Percentiles rank a stretch among this genome's conserved stretches.
These are phyloP conservation scores for Pangasius djambal DNA, from an alignment of 2,797 vertebrate species.

Conservation along the genomic window DNA sequence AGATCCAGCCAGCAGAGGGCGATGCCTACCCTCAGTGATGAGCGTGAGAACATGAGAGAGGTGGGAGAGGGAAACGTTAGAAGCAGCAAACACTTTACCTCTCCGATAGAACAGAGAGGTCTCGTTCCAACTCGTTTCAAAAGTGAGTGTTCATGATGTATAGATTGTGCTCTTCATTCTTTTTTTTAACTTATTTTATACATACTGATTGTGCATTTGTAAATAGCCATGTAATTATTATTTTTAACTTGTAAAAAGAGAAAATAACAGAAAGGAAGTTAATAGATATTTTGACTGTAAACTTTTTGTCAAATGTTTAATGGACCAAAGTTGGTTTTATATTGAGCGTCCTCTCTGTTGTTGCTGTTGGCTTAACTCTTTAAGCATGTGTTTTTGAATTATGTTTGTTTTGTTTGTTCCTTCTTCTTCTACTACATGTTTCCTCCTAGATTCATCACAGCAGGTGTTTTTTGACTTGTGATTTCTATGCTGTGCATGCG, in stretches of 20 bases:
- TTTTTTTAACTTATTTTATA: conserved; percentile 99
- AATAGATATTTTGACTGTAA: conserved; percentile 97
- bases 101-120: conserved; percentile 59
- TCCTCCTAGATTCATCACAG: conserved; percentile 73
- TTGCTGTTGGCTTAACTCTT: conserved; percentile 81
- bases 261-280: conserved; percentile 79
- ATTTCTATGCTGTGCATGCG: conserved; percentile 90
- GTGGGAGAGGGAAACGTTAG: not conserved
- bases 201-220: conserved; percentile 97
- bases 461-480: conserved; percentile 81
- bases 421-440: conserved; percentile 70
- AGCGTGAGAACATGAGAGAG: too few relatives aligned
- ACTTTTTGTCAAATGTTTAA: conserved; percentile 92
- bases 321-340: conserved; percentile 97
- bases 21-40: conserved; percentile 26
- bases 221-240: conserved; percentile 99
- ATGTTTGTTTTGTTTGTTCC: conserved; percentile 54
- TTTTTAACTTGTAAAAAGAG: conserved; percentile 90
- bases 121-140: conserved; percentile 62
- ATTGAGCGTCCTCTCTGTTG: conserved; percentile 77
- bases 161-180: conserved; percentile 80
- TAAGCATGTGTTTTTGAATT: conserved; percentile 85
- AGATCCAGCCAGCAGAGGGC: conserved; percentile 52
- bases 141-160: conserved; percentile 80
- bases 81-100: conserved; percentile 15